phyloP scores from a whole-genome alignment of 2,113 vertebrate genomes.

The Archocentrus centrarchus region DNA sequence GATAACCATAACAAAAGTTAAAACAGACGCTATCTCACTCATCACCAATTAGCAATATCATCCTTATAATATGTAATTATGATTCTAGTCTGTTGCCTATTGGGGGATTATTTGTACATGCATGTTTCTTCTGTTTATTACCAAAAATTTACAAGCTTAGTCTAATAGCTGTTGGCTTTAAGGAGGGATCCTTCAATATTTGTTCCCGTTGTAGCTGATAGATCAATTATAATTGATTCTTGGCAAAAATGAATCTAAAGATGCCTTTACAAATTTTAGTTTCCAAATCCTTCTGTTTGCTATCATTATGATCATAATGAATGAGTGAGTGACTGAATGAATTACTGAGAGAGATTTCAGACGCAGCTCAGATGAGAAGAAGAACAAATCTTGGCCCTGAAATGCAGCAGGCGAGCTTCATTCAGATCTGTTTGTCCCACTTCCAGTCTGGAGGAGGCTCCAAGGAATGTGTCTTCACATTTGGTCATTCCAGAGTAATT shows the following conservation, averaged over 20 bases:
- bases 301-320: not conserved
- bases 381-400: conserved; percentile 32
- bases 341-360: conserved; percentile 7
- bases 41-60: not conserved
- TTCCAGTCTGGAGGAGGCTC: conserved; percentile 38
- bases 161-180: conserved; percentile 2
- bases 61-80: too few species aligned
- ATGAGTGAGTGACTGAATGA: conserved; percentile 12
- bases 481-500: conserved; percentile 23
- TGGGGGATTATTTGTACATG: not conserved
- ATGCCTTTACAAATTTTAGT: not conserved
- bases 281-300: not conserved
- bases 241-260: not conserved
- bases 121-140: not conserved
- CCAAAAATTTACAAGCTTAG: not conserved
- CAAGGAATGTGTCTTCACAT: conserved; percentile 34
- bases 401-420: conserved; percentile 13
- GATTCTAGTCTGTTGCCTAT: not conserved
- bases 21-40: not conserved
- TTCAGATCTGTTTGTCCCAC: conserved; percentile 46
- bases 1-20: not conserved
- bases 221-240: not conserved
- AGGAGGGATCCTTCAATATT: not conserved
- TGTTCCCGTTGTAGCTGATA: not conserved
- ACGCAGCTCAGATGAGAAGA: conserved; percentile 26